phyloP scores from a whole-genome alignment of 2,888 invertebrate genomes.

The Drosophila borealis region DNA sequence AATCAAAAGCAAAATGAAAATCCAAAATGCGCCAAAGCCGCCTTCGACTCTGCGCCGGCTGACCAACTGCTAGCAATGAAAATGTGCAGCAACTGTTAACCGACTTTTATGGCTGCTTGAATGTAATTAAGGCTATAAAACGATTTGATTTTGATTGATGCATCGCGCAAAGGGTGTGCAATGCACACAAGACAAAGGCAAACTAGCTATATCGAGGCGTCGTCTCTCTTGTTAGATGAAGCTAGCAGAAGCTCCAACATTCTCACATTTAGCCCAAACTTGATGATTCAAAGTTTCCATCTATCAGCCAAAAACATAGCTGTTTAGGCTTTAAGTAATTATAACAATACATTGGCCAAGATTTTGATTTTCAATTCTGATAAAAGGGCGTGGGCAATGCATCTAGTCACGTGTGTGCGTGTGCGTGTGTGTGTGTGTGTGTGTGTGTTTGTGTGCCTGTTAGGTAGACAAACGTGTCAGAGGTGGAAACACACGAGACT shows the following conservation, averaged over 20 bases:
- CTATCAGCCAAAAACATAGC: neutral
- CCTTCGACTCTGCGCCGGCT: conserved; percentile 17
- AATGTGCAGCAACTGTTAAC: conserved; percentile 60
- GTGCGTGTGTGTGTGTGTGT: conserved; percentile 24
- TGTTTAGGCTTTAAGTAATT: neutral
- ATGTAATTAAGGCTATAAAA: conserved; percentile 73
- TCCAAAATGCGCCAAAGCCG: conserved; percentile 7
- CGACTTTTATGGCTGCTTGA: conserved; percentile 74
- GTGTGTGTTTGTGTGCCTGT: conserved; percentile 19
- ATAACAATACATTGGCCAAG: conserved; percentile 7
- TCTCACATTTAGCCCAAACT: neutral
- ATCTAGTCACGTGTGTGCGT: conserved; percentile 36
- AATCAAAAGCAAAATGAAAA: conserved; percentile 37
- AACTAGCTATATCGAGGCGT: too few relatives aligned
- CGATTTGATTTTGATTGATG: conserved; percentile 73
- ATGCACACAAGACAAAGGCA: conserved; percentile 5
- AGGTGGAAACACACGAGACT: conserved; percentile 14
- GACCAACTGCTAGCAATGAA: conserved; percentile 56
- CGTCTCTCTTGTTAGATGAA: too few relatives aligned
- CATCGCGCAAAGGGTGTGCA: conserved; percentile 45
- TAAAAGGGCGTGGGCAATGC: conserved; percentile 67
- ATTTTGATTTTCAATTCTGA: conserved; percentile 29
- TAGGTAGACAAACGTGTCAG: conserved; percentile 34
- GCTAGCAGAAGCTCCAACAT: too few relatives aligned
- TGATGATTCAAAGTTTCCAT: conserved; percentile 1